A percentile compares a stretch with the other conserved stretches of the same genome.
phyloP scores from a whole-genome alignment of 2,888 invertebrate species.

The Nomada flava region DNA sequence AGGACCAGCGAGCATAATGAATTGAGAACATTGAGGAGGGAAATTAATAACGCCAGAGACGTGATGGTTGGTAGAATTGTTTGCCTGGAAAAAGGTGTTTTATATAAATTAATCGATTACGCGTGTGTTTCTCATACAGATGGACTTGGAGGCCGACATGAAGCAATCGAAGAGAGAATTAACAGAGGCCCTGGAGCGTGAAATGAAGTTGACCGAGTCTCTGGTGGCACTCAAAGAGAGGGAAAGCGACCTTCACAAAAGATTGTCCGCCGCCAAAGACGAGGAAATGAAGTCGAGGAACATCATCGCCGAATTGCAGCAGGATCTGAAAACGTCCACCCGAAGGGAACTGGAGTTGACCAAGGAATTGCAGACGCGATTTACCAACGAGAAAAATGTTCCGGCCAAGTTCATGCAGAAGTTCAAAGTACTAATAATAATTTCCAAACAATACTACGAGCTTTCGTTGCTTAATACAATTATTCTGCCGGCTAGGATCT shows the following conservation, averaged over 20 bases:
- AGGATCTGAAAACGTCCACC: conserved; percentile 65
- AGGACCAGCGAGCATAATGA: conserved; percentile 72
- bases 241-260: conserved; percentile 87
- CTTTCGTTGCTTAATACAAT: neutral
- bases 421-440: conserved; percentile 77
- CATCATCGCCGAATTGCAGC: conserved; percentile 72
- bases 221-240: conserved; percentile 88
- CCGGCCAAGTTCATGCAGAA: conserved; percentile 81
- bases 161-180: conserved; percentile 74
- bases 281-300: conserved; percentile 82
- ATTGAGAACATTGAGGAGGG: conserved; percentile 73
- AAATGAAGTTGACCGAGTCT: conserved; percentile 75
- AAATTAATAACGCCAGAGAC: conserved; percentile 75
- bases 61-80: conserved; percentile 69
- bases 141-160: conserved; percentile 77
- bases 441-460: neutral
- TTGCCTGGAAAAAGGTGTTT: neutral
- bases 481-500: conserved; percentile 66
- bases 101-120: neutral
- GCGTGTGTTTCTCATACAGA: conserved; percentile 45
- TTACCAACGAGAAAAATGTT: conserved; percentile 81
- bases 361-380: conserved; percentile 68
- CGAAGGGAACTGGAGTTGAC: conserved; percentile 71
- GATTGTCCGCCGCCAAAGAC: conserved; percentile 77
- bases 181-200: conserved; percentile 69